These are phyloP conservation scores for Cheilosia urbana DNA, from an alignment of 2,888 invertebrate genomes.

Conservation along the genomic window DNA sequence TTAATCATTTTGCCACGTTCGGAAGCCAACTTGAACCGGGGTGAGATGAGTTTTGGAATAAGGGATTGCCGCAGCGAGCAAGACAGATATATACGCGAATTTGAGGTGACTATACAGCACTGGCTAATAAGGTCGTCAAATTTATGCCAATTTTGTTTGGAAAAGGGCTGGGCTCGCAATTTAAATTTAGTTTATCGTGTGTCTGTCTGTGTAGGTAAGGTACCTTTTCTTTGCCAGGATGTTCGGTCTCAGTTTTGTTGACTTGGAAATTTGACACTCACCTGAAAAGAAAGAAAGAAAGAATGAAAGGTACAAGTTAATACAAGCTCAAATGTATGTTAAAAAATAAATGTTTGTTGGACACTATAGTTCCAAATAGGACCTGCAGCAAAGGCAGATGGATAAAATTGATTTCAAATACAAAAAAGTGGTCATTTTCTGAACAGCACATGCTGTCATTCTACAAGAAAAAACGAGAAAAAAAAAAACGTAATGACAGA, in stretches of 20 bases:
- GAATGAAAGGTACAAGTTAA: not conserved
- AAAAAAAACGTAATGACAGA: too few relatives aligned
- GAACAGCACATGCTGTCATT: too few relatives aligned
- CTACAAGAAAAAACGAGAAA: too few relatives aligned
- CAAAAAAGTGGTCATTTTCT: too few relatives aligned
- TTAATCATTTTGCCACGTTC: conserved; percentile 64
- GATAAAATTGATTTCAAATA: too few relatives aligned
- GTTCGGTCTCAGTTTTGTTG: not conserved
- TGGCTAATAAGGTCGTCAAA: conserved; percentile 60
- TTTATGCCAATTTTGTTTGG: conserved; percentile 41
- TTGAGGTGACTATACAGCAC: not conserved
- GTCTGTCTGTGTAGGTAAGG: not conserved
- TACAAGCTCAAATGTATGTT: not conserved
- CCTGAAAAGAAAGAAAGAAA: conserved; percentile 20
- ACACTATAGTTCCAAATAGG: too few relatives aligned
- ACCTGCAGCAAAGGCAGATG: too few relatives aligned
- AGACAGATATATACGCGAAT: conserved; percentile 17
- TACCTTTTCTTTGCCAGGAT: not conserved
- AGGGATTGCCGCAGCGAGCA: conserved; percentile 31
- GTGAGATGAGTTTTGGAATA: not conserved
- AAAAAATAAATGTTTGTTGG: not conserved
- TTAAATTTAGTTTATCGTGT: not conserved
- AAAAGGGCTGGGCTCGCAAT: not conserved
- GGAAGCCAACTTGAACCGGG: conserved; percentile 27
- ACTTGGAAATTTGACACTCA: not conserved